These are phyloP conservation scores for Cryptotermes secundus DNA, from an alignment of 1,140 invertebrate genomes.

Conservation along the genomic window DNA sequence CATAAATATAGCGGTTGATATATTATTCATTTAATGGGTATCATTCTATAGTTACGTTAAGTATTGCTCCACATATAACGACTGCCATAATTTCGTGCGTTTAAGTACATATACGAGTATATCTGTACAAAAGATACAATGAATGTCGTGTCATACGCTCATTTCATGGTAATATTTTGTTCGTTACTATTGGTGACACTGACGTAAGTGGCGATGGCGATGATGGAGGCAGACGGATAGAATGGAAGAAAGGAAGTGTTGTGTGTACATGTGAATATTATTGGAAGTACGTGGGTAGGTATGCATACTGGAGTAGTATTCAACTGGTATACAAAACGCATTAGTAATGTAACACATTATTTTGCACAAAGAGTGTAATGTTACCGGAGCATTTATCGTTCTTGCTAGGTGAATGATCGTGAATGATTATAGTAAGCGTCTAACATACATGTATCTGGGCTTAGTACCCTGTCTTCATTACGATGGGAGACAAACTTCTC, in stretches of 20 bases:
- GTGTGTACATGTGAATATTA: background rate
- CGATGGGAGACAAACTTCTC: background rate
- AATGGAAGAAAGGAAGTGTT: background rate
- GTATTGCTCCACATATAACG: too few species aligned
- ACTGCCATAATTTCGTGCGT: too few species aligned
- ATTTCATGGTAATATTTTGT: too few species aligned
- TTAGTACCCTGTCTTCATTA: background rate
- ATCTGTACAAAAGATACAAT: too few species aligned
- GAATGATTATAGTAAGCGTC: background rate
- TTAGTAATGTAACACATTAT: background rate
- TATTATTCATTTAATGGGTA: too few species aligned
- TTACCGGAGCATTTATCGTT: background rate
- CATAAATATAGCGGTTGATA: too few species aligned
- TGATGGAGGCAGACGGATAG: background rate
- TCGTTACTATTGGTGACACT: too few species aligned
- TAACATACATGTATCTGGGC: background rate
- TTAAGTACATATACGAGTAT: too few species aligned
- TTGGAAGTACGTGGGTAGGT: background rate
- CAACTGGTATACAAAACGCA: background rate
- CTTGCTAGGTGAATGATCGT: background rate
- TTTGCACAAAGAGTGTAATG: background rate
- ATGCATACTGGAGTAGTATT: background rate
- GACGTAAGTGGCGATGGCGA: background rate
- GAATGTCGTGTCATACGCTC: too few species aligned
- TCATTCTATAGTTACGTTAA: too few species aligned